Base-by-base conservation (phyloP, 2,797 vertebrate species). In the Melanotaenia pygmaea region DNA sequence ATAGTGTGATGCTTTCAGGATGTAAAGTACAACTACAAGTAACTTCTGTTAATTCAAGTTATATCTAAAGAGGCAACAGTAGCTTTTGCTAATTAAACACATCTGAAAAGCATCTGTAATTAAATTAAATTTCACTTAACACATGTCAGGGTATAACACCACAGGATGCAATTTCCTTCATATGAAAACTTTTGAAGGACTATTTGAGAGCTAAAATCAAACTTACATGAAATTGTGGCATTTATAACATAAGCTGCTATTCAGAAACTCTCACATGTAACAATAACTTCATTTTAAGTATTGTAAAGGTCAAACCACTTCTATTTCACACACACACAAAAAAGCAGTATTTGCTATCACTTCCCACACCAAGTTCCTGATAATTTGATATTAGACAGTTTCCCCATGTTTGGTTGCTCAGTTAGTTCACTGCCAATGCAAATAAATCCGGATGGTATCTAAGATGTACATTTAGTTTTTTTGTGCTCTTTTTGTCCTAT, bases 351-450 rank as follows among this genome's bases (percentile, higher is more conserved):
- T 54, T 34, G 43, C 35, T 61, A 18, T 47, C 37, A 47, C 54
- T 71, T 64, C 69, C 53, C 30, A 64, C 13, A 35, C 14, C n/a
- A 47, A 16, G 37, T 57, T 76, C 70, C 60, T 32, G 35, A 54
- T 64, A 64, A 54, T 34, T 38, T 11, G 51, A 13, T 57, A 24
- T 28, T n/a, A 22, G 13, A 0, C 1, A 18, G 4, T 50, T 30
- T 67, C 64, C 40, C 43, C 24, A 60, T 70, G 22, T n/a, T 58
- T 1, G 26, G 22, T 0, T 30, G 28, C 58, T 26, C 13, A 38
- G 61, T 11, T 51, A 38, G 22, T 7, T n/a, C 16, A 14, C n/a
- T 47, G 1, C n/a, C 30, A 61, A 24, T 28, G 35, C 32, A 32
- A 57, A 5, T 28, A 45, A 60, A 35, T 22, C 53, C 35, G 34